Evolutionary conservation across 2,113 vertebrate species (phyloP).

Genomic region (Actenoides lindsayi): DNA sequence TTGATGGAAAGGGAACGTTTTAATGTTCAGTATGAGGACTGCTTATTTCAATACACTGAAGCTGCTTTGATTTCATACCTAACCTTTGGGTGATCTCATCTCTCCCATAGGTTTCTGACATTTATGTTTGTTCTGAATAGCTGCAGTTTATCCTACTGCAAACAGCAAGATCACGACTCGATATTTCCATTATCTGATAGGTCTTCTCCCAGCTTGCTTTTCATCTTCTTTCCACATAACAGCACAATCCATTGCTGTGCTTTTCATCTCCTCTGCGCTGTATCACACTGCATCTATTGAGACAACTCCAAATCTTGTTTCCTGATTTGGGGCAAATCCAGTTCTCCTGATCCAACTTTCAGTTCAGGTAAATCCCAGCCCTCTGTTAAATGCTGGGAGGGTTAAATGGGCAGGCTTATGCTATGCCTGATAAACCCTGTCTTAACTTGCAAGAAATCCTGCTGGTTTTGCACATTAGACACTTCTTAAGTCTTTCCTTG

Average conservation of each 20-base stretch:
- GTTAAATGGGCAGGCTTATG: neutral
- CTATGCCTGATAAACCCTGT: neutral
- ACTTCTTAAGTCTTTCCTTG: neutral
- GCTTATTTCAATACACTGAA: neutral
- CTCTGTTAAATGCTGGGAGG: neutral
- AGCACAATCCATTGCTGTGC: neutral
- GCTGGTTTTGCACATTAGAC: neutral
- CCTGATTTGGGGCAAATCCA: neutral
- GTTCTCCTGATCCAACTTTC: neutral
- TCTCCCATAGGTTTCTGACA: neutral
- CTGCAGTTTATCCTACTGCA: neutral
- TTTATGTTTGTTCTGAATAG: neutral
- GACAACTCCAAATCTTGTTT: neutral
- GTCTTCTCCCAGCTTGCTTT: neutral
- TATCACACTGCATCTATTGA: neutral
- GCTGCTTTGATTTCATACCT: neutral
- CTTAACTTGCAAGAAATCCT: neutral
- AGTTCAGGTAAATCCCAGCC: neutral
- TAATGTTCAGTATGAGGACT: neutral
- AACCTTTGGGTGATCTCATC: neutral
- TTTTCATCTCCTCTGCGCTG: neutral
- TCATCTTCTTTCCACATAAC: neutral
- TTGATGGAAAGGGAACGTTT: neutral
- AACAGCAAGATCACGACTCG: neutral
- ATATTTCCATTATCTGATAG: neutral